Percentiles rank a stretch among this genome's conserved stretches.
phyloP scores from a whole-genome alignment of 2,113 vertebrate genomes.

The Herpailurus yagouaroundi region DNA sequence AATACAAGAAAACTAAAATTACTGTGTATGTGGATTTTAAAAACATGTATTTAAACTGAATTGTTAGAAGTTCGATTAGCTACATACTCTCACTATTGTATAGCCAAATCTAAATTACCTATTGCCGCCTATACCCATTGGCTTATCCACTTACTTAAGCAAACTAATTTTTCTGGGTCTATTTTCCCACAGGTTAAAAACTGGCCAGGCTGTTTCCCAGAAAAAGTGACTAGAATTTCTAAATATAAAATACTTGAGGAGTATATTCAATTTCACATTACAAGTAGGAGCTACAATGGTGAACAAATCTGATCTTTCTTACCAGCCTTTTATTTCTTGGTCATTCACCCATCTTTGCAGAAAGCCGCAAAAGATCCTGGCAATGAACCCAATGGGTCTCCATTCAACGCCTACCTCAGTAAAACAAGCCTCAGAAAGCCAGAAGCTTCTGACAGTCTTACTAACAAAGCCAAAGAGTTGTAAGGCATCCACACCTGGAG shows the following conservation, averaged over 20 bases:
- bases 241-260: not conserved
- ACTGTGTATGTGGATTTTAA: not conserved
- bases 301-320: not conserved
- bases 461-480: not conserved
- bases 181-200: not conserved
- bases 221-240: not conserved
- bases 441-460: not conserved
- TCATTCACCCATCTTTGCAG: not conserved
- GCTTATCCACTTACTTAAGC: not conserved
- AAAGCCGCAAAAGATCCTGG: not conserved
- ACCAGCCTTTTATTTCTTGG: not conserved
- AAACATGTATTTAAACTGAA: not conserved
- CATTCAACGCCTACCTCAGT: not conserved
- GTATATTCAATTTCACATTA: not conserved
- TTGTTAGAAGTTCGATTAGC: not conserved
- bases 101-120: not conserved
- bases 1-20: slow-evolving; percentile 2
- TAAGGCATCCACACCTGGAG: slow-evolving; percentile 89
- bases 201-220: not conserved
- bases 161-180: not conserved
- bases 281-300: not conserved
- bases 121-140: not conserved
- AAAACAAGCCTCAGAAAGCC: not conserved
- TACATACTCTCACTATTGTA: not conserved
- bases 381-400: not conserved